A percentile compares a stretch with the other conserved stretches of the same genome.
phyloP scores from a whole-genome alignment of 2,113 vertebrate genomes.

The Aleadryas rufinucha region DNA sequence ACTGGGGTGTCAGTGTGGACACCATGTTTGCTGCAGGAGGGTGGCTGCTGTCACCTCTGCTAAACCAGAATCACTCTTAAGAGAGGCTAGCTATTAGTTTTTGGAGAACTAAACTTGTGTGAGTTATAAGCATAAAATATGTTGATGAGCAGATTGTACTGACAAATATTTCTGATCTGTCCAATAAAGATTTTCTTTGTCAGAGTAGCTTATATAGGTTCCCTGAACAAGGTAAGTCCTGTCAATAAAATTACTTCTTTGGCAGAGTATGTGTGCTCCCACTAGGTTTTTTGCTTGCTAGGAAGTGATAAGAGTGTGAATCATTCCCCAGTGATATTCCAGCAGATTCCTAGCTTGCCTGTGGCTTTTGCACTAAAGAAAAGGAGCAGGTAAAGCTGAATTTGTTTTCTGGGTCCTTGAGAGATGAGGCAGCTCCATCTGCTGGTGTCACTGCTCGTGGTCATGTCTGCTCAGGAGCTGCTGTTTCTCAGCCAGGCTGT shows the following conservation, averaged over 20 bases:
- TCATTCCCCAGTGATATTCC: neutral
- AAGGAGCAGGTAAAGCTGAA: neutral
- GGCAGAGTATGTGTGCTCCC: neutral
- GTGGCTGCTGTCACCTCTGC: neutral
- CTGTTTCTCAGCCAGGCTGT: neutral
- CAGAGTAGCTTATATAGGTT: neutral
- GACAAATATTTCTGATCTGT: neutral
- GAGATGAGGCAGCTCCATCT: constrained; percentile 40
- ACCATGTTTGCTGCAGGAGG: neutral
- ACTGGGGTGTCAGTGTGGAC: neutral
- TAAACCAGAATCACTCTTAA: neutral
- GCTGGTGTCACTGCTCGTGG: neutral
- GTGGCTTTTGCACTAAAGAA: neutral
- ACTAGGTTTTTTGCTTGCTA: neutral
- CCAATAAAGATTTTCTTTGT: neutral
- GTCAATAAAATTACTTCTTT: neutral
- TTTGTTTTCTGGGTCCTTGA: neutral
- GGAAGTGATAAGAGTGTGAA: neutral
- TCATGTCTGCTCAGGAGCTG: neutral
- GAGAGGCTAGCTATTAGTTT: neutral
- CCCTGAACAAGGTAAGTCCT: neutral
- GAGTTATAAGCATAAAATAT: neutral
- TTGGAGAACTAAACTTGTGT: neutral
- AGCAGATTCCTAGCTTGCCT: neutral
- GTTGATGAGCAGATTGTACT: neutral